Evolutionary conservation across 2,888 invertebrate genomes (phyloP).

Genomic region (Magallana nippona): DNA sequence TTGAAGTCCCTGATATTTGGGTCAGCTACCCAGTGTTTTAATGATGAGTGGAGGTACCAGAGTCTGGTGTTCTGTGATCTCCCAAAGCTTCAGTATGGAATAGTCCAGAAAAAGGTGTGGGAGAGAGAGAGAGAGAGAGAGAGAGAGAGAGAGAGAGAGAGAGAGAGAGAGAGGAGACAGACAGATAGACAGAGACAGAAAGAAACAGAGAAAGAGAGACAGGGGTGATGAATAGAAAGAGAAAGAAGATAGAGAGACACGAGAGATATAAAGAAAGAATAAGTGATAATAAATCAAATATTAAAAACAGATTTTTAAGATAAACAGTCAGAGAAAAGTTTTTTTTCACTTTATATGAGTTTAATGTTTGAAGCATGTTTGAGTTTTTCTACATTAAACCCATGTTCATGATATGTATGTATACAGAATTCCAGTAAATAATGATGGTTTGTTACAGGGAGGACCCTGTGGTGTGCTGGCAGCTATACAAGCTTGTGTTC

Average conservation of each 20-base stretch:
- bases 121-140: background rate
- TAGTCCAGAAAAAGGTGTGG: conserved; percentile 81
- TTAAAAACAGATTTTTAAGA: too few species aligned
- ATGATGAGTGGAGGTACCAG: conserved; percentile 77
- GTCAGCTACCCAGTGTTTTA: conserved; percentile 68
- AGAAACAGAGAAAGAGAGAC: background rate
- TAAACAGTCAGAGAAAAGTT: too few species aligned
- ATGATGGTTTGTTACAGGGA: conserved; percentile 64
- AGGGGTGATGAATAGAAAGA: too few species aligned
- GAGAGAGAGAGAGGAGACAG: too few species aligned
- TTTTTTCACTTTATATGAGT: too few species aligned
- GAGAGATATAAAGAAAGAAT: too few species aligned
- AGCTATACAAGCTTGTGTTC: conserved; percentile 74
- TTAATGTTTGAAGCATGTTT: too few species aligned
- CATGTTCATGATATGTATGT: background rate
- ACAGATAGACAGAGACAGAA: too few species aligned
- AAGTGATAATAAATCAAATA: too few species aligned
- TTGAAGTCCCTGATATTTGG: conserved; percentile 74
- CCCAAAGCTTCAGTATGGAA: conserved; percentile 79
- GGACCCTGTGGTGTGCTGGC: conserved; percentile 79
- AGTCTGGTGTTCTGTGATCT: conserved; percentile 76
- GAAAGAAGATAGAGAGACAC: too few species aligned
- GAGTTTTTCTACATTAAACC: too few species aligned
- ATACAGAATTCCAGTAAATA: background rate
- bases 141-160: too few species aligned